Conservation (phyloP, 2,113 vertebrate species). For the Nettapus auritus region DNA sequence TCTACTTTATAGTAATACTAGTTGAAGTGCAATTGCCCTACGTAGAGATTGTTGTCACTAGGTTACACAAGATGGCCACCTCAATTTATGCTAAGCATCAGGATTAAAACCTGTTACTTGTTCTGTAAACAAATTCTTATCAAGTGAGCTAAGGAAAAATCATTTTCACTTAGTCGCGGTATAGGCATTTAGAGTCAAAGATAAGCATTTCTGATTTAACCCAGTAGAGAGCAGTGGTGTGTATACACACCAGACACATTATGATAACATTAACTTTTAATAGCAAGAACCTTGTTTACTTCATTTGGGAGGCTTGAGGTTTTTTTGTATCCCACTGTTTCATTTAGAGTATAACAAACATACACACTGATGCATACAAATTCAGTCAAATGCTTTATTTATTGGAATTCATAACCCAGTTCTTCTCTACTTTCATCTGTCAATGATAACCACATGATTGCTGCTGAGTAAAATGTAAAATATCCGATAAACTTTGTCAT, state of each 20-base stretch:
- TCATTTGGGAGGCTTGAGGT: neutral
- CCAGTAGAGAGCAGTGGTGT: constrained; percentile 69
- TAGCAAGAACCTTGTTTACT: neutral
- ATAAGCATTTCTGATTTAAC: constrained; percentile 57
- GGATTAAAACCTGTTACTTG: neutral
- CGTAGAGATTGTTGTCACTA: neutral
- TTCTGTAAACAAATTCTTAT: constrained; percentile 19
- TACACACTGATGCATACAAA: neutral
- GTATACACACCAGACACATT: constrained; percentile 1
- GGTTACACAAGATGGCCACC: neutral
- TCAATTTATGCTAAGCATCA: neutral
- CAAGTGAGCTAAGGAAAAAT: constrained; percentile 9
- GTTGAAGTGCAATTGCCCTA: neutral
- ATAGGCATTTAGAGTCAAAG: neutral
- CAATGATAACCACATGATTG: neutral
- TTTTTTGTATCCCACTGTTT: neutral
- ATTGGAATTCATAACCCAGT: neutral
- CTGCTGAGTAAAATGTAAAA: constrained; percentile 45
- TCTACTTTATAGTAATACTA: neutral
- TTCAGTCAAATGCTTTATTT: constrained; percentile 6
- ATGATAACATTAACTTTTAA: constrained; percentile 1
- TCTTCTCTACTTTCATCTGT: constrained; percentile 23
- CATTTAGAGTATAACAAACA: neutral
- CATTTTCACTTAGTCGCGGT: neutral
- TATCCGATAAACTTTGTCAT: constrained; percentile 27